These are phyloP conservation scores for Chironomus tentans DNA, from an alignment of 2,888 invertebrate genomes.

Conservation along the genomic window DNA sequence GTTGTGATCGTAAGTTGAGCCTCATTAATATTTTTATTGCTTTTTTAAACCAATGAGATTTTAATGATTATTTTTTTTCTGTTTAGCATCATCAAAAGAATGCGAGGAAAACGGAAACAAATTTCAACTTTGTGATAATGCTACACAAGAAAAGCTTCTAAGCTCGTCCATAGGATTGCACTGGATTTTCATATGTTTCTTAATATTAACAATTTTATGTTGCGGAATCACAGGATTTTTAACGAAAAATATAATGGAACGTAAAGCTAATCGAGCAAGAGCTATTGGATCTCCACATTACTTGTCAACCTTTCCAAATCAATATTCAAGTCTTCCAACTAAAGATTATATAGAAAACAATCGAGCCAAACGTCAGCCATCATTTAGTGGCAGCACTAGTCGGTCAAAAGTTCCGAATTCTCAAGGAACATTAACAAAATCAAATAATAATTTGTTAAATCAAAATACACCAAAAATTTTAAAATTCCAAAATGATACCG, in stretches of 20 bases:
- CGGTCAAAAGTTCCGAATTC: constrained; percentile 33
- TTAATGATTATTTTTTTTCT: too few relatives aligned
- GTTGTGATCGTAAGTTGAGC: constrained; percentile 53
- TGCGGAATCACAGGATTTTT: constrained; percentile 34
- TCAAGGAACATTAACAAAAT: constrained; percentile 46
- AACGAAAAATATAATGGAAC: constrained; percentile 39
- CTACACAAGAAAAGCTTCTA: neutral
- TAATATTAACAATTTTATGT: constrained; percentile 32
- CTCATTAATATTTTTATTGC: neutral
- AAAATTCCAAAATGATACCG: constrained; percentile 57
- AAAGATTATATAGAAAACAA: constrained; percentile 52
- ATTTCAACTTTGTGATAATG: constrained; percentile 8
- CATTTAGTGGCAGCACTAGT: constrained; percentile 50
- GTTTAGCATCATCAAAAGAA: too few relatives aligned
- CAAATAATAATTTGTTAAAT: constrained; percentile 52
- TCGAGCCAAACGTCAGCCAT: constrained; percentile 56
- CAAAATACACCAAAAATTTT: constrained; percentile 57
- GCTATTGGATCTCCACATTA: constrained; percentile 70
- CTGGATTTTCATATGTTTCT: constrained; percentile 24
- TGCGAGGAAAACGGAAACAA: neutral
- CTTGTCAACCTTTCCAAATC: constrained; percentile 64
- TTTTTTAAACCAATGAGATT: too few relatives aligned
- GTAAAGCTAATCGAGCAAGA: constrained; percentile 45
- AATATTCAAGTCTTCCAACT: constrained; percentile 73
- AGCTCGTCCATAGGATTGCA: constrained; percentile 18